Evolutionary conservation across 2,113 vertebrate species (phyloP).

Genomic region (Phalacrocorax aristotelis): DNA sequence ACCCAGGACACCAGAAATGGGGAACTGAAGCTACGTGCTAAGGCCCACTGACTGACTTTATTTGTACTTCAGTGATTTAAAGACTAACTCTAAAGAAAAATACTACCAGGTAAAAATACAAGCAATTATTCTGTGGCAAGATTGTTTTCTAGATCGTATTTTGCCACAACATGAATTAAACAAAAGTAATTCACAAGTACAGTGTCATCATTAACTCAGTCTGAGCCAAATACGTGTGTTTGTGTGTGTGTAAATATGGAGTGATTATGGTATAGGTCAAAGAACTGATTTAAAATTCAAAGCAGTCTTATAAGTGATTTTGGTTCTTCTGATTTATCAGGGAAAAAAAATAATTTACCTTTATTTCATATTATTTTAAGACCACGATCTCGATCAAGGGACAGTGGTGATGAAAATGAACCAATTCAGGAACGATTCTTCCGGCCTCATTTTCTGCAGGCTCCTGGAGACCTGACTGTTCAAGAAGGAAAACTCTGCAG

Average conservation of each 20-base stretch:
- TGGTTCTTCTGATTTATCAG: neutral
- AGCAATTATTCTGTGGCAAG: neutral
- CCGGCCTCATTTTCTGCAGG: conserved; percentile 98
- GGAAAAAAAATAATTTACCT: conserved; percentile 12
- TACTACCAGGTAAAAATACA: neutral
- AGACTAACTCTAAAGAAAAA: neutral
- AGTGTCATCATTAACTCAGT: neutral
- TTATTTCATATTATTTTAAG: conserved; percentile 71
- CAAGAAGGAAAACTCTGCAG: conserved; percentile 95
- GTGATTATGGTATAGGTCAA: neutral
- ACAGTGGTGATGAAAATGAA: conserved; percentile 95
- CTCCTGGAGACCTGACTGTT: conserved; percentile 93
- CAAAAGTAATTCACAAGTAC: neutral
- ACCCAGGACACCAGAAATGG: neutral
- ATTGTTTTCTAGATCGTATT: neutral
- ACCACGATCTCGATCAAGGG: conserved; percentile 92
- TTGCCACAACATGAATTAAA: neutral
- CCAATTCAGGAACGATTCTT: conserved; percentile 98
- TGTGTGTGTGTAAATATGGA: neutral
- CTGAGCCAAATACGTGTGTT: neutral
- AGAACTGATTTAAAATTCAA: neutral
- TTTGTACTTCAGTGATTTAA: neutral
- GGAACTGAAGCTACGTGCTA: neutral
- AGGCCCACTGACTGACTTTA: neutral
- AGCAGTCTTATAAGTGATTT: neutral